Evolutionary conservation across 2,797 vertebrate genomes (phyloP).

Genomic region (Dryobates pubescens): DNA sequence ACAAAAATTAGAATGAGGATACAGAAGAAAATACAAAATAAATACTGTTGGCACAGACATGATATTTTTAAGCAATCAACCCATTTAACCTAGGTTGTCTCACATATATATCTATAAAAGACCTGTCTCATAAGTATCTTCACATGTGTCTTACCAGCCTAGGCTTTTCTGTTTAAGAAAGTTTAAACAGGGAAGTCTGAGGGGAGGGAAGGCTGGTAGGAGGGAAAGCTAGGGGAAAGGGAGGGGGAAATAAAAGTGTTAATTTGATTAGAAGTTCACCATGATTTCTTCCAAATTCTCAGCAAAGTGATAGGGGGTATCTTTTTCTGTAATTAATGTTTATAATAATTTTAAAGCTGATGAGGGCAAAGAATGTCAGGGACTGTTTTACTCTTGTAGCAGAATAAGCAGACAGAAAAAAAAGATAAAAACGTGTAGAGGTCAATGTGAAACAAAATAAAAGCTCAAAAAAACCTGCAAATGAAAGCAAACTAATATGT

Average conservation of each 20-base stretch:
- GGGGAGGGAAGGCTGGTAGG: too few species aligned
- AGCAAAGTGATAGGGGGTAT: too few species aligned
- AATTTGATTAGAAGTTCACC: neutral
- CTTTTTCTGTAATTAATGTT: too few species aligned
- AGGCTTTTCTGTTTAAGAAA: neutral
- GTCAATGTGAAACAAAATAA: neutral
- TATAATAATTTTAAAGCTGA: too few species aligned
- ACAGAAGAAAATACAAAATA: neutral
- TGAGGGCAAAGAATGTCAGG: too few species aligned
- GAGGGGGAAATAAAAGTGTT: neutral
- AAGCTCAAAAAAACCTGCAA: neutral
- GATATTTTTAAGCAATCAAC: neutral
- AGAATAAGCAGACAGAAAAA: too few species aligned
- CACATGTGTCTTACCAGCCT: neutral
- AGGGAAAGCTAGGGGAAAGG: neutral
- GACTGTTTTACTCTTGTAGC: too few species aligned
- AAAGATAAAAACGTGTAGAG: neutral
- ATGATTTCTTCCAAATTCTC: too few species aligned
- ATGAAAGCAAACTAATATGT: neutral
- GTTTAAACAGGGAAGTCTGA: neutral
- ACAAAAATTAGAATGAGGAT: neutral
- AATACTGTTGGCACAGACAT: neutral
- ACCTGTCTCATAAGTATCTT: neutral
- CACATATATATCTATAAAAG: neutral
- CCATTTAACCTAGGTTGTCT: neutral